These are phyloP conservation scores for Liposcelis brunnea DNA, from an alignment of 2,888 invertebrate species.

Conservation along the genomic window DNA sequence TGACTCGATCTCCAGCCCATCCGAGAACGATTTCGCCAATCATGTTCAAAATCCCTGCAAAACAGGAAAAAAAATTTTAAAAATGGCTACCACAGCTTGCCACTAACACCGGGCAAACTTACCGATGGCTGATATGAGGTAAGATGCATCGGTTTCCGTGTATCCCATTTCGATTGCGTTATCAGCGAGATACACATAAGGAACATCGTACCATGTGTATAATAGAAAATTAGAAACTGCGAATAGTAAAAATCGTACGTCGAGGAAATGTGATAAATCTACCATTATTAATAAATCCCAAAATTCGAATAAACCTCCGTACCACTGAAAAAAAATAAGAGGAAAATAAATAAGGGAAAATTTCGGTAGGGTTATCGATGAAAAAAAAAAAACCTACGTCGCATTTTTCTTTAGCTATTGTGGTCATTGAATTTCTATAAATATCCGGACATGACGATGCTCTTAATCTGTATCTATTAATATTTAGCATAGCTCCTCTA, in stretches of 20 bases:
- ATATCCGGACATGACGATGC: conserved; percentile 86
- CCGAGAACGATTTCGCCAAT: conserved; percentile 73
- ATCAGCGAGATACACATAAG: conserved; percentile 80
- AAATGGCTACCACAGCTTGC: no score
- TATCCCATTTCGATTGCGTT: conserved; percentile 55
- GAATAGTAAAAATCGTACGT: conserved; percentile 53
- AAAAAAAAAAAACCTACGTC: conserved; percentile 23
- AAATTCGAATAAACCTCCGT: conserved; percentile 56
- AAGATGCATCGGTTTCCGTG: conserved; percentile 53
- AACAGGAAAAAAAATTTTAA: no score
- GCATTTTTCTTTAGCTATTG: conserved; percentile 62
- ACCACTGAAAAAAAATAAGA: conserved; percentile 34
- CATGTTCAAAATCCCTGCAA: conserved; percentile 51
- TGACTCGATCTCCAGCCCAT: conserved; percentile 71
- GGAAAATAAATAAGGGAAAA: conserved; percentile 2
- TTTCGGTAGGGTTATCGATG: no score
- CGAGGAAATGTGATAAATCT: conserved; percentile 63
- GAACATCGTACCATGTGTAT: conserved; percentile 86
- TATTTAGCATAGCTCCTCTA: conserved; percentile 70
- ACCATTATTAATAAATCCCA: conserved; percentile 58
- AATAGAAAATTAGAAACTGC: conserved; percentile 75
- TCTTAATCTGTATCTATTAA: conserved; percentile 57
- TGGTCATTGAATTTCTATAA: conserved; percentile 69
- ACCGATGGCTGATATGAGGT: conserved; percentile 73
- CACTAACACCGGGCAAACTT: no score